phyloP scores from a whole-genome alignment of 2,888 invertebrate genomes.

The Monochamus alternatus region DNA sequence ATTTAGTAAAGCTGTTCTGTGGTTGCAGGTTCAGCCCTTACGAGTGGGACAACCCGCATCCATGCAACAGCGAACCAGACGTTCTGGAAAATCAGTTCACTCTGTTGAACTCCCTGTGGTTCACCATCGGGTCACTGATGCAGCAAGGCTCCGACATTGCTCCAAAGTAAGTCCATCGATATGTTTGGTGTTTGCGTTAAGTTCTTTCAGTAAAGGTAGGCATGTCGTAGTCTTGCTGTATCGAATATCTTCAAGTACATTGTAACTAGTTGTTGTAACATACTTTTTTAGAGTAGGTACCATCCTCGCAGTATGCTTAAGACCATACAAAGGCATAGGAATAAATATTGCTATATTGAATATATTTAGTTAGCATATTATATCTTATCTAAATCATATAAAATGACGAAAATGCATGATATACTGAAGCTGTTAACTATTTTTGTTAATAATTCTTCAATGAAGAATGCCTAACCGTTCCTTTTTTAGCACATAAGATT shows the following conservation, averaged over 20 bases:
- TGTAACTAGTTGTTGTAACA: neutral
- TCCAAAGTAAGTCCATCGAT: conserved; percentile 83
- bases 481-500: too few relatives aligned
- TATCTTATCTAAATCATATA: too few relatives aligned
- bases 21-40: conserved; percentile 89
- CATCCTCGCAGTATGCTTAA: conserved; percentile 1
- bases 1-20: conserved; percentile 48
- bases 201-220: conserved; percentile 34
- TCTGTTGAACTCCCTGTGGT: conserved; percentile 94
- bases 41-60: conserved; percentile 93
- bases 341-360: too few relatives aligned
- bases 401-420: too few relatives aligned
- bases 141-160: conserved; percentile 95
- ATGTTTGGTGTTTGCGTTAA: conserved; percentile 24
- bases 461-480: too few relatives aligned
- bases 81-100: conserved; percentile 93
- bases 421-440: too few relatives aligned
- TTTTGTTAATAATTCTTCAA: too few relatives aligned
- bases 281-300: neutral
- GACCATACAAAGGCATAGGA: neutral
- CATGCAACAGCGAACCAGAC: conserved; percentile 88
- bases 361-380: too few relatives aligned
- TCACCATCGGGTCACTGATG: conserved; percentile 93
- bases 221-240: conserved; percentile 56
- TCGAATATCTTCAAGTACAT: neutral